These are phyloP conservation scores for Conus ventricosus DNA, from an alignment of 1,140 invertebrate genomes.

Conservation along the genomic window DNA sequence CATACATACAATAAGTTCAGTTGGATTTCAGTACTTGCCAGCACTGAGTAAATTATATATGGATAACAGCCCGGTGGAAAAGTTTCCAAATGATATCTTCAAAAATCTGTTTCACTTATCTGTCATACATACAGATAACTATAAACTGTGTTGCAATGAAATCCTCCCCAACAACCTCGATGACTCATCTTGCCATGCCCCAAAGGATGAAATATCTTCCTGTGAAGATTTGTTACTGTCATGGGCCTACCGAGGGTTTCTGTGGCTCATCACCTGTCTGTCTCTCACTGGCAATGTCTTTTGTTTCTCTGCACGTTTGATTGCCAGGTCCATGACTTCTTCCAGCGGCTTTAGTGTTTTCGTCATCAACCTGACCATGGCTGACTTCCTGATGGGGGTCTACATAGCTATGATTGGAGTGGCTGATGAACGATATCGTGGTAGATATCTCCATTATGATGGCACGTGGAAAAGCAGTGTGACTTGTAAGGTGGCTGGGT, in stretches of 20 bases:
- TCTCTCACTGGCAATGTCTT: conserved; percentile 51
- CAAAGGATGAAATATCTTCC: conserved; percentile 32
- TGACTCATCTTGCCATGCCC: conserved; percentile 49
- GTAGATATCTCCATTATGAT: conserved; percentile 56
- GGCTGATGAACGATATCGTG: conserved; percentile 39
- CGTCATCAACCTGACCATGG: conserved; percentile 61
- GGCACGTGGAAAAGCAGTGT: conserved; percentile 52
- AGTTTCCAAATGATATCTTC: not conserved
- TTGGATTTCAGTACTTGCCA: conserved; percentile 37
- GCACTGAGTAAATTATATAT: conserved; percentile 19
- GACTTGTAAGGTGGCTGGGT: conserved; percentile 60
- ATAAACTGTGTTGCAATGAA: conserved; percentile 55
- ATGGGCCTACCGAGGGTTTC: conserved; percentile 44
- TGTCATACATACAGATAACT: conserved; percentile 44
- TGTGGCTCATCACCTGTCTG: conserved; percentile 56
- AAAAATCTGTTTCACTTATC: not conserved
- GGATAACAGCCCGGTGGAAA: not conserved
- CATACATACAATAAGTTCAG: conserved; percentile 1
- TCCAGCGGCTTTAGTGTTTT: conserved; percentile 48
- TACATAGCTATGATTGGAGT: conserved; percentile 64
- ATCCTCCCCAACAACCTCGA: conserved; percentile 28
- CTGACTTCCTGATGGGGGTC: conserved; percentile 69
- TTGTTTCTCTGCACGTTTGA: conserved; percentile 41
- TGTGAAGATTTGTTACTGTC: conserved; percentile 44
- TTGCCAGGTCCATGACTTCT: not conserved